These are phyloP conservation scores for Aphaenogaster rudis DNA, from an alignment of 1,140 invertebrate genomes.

Conservation along the genomic window DNA sequence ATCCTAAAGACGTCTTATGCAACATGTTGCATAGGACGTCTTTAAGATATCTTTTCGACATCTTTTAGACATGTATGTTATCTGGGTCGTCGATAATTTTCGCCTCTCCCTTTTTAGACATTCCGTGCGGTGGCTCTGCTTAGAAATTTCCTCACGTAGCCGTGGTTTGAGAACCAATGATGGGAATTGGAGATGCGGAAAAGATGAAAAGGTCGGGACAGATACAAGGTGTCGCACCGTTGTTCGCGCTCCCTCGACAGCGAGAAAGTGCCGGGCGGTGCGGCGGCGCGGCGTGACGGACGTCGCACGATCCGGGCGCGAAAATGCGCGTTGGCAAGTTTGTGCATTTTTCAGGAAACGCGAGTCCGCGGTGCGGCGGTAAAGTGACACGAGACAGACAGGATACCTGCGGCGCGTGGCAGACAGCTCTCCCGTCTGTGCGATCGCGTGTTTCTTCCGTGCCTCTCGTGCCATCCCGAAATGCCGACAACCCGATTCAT, in stretches of 20 bases:
- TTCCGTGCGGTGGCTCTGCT: neutral
- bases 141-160: neutral
- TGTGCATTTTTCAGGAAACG: slow-evolving; percentile 65
- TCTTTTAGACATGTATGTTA: too few species aligned
- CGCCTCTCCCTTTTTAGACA: neutral
- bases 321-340: slow-evolving; percentile 53
- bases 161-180: slow-evolving; percentile 8
- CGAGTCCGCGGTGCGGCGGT: slow-evolving; percentile 5
- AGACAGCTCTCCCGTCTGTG: neutral
- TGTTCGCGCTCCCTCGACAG: slow-evolving; percentile 32
- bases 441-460: slow-evolving; percentile 35
- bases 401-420: slow-evolving; percentile 37
- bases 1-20: too few species aligned
- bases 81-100: neutral
- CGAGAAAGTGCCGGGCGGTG: slow-evolving; percentile 26
- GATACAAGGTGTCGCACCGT: slow-evolving; percentile 39
- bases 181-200: neutral
- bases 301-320: slow-evolving; percentile 44
- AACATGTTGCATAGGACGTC: too few species aligned
- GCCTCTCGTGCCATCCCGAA: neutral
- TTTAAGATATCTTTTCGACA: too few species aligned
- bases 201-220: slow-evolving; percentile 42
- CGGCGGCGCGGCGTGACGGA: slow-evolving; percentile 22
- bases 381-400: slow-evolving; percentile 55
- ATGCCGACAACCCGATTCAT: slow-evolving; percentile 52